These are phyloP conservation scores for Mallotus villosus DNA, from an alignment of 2,797 vertebrate species.

Conservation along the genomic window DNA sequence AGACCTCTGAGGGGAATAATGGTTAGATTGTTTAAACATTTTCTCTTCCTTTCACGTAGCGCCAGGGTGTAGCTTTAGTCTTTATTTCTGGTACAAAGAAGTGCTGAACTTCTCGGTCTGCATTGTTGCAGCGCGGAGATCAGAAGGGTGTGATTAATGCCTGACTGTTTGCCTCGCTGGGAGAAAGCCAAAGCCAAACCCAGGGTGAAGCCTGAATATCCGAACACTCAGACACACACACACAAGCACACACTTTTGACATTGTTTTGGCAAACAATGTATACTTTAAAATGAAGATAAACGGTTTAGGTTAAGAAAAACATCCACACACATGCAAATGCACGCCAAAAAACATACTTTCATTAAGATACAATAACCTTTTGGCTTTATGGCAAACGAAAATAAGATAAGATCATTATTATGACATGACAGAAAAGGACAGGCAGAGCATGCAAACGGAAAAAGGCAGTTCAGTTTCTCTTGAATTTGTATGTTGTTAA, in stretches of 20 bases:
- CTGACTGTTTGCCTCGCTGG: constrained; percentile 29
- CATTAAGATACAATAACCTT: neutral
- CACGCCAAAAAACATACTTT: neutral
- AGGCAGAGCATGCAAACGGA: constrained; percentile 70
- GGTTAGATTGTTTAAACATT: too few relatives aligned
- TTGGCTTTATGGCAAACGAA: constrained; percentile 1
- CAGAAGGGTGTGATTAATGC: constrained; percentile 31
- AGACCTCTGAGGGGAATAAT: too few relatives aligned
- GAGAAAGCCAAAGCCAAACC: constrained; percentile 48
- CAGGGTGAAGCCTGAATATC: constrained; percentile 34
- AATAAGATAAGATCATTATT: constrained; percentile 15
- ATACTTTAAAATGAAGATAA: constrained; percentile 34
- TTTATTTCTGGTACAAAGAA: constrained; percentile 15
- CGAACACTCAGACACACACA: constrained; percentile 42
- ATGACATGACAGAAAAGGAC: constrained; percentile 29
- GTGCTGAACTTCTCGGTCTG: neutral
- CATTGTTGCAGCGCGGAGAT: constrained; percentile 15
- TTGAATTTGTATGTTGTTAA: constrained; percentile 17
- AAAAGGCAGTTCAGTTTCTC: constrained; percentile 53
- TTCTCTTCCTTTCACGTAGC: too few relatives aligned
- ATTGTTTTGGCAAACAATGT: neutral
- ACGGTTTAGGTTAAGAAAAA: constrained; percentile 7
- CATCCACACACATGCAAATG: neutral
- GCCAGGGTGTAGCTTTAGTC: too few relatives aligned
- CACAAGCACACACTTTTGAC: neutral